Conservation (phyloP, 2,888 invertebrate genomes). For the Hyles lineata region DNA sequence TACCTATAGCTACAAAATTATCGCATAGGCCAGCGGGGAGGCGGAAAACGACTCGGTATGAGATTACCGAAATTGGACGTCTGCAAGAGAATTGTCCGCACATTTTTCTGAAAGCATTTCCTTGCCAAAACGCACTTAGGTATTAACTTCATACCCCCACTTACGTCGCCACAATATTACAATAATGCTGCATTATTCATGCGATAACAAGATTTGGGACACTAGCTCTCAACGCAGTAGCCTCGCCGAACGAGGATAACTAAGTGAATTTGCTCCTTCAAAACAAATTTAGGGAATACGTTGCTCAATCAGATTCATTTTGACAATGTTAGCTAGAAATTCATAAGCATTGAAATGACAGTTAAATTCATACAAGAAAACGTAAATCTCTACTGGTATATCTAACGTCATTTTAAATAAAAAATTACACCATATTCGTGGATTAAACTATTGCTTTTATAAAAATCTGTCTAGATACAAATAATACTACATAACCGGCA, state of each 20-base stretch:
- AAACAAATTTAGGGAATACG: neutral
- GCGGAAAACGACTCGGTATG: constrained; percentile 37
- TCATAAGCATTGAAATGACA: no score
- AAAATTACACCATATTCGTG: no score
- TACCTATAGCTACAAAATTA: constrained; percentile 27
- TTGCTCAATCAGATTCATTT: neutral
- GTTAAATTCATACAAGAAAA: no score
- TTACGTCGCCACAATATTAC: constrained; percentile 1
- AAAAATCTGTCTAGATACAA: no score
- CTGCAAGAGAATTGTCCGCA: constrained; percentile 35
- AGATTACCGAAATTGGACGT: constrained; percentile 45
- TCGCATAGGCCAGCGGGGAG: constrained; percentile 39
- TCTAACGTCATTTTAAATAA: no score
- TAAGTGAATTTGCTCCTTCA: neutral
- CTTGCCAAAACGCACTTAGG: constrained; percentile 29
- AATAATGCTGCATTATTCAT: constrained; percentile 19
- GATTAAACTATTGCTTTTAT: no score
- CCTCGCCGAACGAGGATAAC: neutral
- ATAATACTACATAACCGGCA: no score
- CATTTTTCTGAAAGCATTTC: constrained; percentile 40
- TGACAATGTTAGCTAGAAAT: no score
- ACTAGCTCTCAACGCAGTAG: neutral
- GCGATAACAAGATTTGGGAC: constrained; percentile 19
- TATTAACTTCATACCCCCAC: constrained; percentile 17
- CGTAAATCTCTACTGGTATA: no score